Conservation (phyloP, 2,797 vertebrate species). For the Cephalopachus bancanus region DNA sequence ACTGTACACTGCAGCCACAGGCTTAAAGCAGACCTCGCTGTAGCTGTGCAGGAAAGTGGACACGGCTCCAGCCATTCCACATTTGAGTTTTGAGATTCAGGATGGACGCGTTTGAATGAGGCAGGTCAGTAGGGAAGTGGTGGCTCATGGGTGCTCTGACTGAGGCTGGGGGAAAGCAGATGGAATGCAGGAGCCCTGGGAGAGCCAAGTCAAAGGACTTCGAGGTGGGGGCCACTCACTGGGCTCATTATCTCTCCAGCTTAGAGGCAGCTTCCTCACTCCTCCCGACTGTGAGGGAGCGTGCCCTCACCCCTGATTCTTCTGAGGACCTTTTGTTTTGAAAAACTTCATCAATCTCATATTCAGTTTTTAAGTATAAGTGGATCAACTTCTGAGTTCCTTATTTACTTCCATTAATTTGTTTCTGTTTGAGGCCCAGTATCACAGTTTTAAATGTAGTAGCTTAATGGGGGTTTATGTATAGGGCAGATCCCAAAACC, state of each 20-base stretch:
- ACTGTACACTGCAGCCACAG: neutral
- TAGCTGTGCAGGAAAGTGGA: neutral
- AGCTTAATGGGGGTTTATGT: neutral
- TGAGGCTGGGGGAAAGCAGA: neutral
- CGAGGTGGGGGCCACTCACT: neutral
- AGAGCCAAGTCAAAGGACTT: neutral
- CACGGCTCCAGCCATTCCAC: neutral
- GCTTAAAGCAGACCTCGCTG: neutral
- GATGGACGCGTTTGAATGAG: neutral
- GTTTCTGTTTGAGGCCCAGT: neutral
- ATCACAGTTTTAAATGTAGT: neutral
- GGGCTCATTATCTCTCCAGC: neutral
- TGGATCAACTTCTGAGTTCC: neutral
- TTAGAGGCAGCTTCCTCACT: neutral
- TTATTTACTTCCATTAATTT: neutral
- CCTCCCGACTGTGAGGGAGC: too few species aligned
- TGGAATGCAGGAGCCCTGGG: neutral
- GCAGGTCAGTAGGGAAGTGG: neutral
- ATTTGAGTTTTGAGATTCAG: neutral
- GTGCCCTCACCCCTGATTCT: too few species aligned
- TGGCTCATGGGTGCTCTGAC: neutral
- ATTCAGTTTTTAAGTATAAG: neutral
- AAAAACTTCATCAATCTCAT: neutral
- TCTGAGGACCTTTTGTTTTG: neutral
- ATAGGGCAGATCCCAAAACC: too few species aligned